Evolutionary conservation across 2,888 invertebrate species (phyloP).

Genomic region (Drosophila subquinaria): DNA sequence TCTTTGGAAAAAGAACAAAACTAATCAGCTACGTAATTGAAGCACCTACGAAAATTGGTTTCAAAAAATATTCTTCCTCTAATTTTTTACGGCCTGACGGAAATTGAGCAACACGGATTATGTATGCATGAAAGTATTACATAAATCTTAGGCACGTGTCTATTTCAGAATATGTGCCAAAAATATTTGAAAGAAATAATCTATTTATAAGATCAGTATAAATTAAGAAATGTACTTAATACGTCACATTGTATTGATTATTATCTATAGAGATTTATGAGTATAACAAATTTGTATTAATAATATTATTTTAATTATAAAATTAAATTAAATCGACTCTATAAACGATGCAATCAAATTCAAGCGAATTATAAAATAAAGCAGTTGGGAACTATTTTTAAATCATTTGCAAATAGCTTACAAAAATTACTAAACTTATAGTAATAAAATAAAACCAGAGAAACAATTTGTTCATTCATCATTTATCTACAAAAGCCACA

Average conservation of each 20-base stretch:
- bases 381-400: not conserved
- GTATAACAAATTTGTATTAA: not conserved
- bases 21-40: constrained; percentile 44
- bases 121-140: constrained; percentile 42
- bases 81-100: constrained; percentile 29
- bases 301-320: not conserved
- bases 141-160: constrained; percentile 63
- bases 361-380: not conserved
- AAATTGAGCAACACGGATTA: constrained; percentile 39
- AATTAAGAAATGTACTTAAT: not conserved
- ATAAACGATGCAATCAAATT: not conserved
- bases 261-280: too few species aligned
- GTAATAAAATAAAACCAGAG: not conserved
- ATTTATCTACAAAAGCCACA: constrained; percentile 17
- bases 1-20: constrained; percentile 15
- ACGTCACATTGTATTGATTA: not conserved
- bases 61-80: constrained; percentile 8
- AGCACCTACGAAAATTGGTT: constrained; percentile 36
- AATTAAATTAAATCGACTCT: not conserved
- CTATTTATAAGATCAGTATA: constrained; percentile 5
- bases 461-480: constrained; percentile 4
- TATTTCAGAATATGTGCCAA: constrained; percentile 25
- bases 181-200: not conserved
- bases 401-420: not conserved
- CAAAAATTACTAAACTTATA: not conserved